A percentile compares a stretch with the other conserved stretches of the same genome.
phyloP scores from a whole-genome alignment of 35 echinoderm and acorn worm species.

The Chiridota heheva region DNA sequence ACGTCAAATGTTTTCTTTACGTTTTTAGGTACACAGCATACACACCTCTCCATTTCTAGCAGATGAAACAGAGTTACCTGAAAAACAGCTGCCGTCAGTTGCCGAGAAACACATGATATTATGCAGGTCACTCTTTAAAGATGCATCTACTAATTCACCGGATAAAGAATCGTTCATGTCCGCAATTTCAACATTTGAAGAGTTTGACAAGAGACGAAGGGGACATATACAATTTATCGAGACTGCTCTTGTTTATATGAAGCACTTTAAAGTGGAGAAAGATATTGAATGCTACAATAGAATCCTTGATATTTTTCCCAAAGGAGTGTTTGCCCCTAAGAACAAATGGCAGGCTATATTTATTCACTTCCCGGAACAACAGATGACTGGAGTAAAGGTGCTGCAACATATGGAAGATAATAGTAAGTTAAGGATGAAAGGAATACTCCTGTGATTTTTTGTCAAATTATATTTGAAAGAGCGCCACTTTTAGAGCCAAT shows the following conservation, averaged over 20 bases:
- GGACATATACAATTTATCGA: slow-evolving; percentile 90
- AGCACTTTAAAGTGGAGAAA: slow-evolving; percentile 78
- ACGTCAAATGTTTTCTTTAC: no score
- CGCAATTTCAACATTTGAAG: slow-evolving; percentile 60
- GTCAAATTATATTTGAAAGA: no score
- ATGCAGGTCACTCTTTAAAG: slow-evolving; percentile 67
- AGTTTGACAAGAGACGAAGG: slow-evolving; percentile 67
- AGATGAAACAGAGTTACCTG: no score
- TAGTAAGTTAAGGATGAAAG: slow-evolving; percentile 45
- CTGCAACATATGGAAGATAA: slow-evolving; percentile 94
- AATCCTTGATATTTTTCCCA: slow-evolving; percentile 81
- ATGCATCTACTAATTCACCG: slow-evolving; percentile 42
- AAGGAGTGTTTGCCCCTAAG: slow-evolving; percentile 66
- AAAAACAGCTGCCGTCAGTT: no score
- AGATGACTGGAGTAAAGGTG: slow-evolving; percentile 76
- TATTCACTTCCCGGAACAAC: slow-evolving; percentile 82
- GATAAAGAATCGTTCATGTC: slow-evolving; percentile 80
- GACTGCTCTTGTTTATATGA: slow-evolving; percentile 78
- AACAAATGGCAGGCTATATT: slow-evolving; percentile 83
- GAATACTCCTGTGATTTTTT: no score
- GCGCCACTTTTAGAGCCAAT: no score
- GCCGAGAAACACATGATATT: slow-evolving; percentile 36
- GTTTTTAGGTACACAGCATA: no score
- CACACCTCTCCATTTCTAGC: no score
- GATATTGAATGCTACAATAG: slow-evolving; percentile 82